Evolutionary conservation across 2,113 vertebrate species (phyloP).

Genomic region (Percina caprodes): DNA sequence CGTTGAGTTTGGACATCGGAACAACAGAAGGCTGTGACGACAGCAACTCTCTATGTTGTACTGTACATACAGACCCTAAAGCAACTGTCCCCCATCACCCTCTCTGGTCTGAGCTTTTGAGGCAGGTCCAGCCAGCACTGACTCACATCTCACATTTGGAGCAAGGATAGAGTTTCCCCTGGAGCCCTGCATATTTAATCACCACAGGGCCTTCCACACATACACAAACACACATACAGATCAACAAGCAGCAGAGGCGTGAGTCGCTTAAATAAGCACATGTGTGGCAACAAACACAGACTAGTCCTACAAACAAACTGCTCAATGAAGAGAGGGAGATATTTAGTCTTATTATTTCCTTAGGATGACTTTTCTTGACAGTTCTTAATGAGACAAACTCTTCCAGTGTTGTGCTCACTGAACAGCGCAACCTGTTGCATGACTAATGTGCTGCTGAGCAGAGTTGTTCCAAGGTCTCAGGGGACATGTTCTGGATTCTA

Average conservation of each 20-base stretch:
- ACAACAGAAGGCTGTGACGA: slow-evolving; percentile 13
- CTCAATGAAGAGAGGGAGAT: slow-evolving; percentile 31
- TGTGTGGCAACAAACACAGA: slow-evolving; percentile 47
- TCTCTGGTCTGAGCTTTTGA: slow-evolving; percentile 52
- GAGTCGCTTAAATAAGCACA: slow-evolving; percentile 49
- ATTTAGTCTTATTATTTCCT: slow-evolving; percentile 39
- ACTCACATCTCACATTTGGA: slow-evolving; percentile 81
- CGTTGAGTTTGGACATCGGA: slow-evolving; percentile 13
- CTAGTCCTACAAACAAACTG: slow-evolving; percentile 33
- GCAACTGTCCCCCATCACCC: slow-evolving; percentile 16
- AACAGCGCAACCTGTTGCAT: slow-evolving; percentile 77
- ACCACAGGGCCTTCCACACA: slow-evolving; percentile 63
- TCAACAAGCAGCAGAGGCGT: slow-evolving; percentile 68
- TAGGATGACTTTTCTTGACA: slow-evolving; percentile 47
- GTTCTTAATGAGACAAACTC: slow-evolving; percentile 60
- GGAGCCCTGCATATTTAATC: slow-evolving; percentile 83
- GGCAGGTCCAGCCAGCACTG: slow-evolving; percentile 67
- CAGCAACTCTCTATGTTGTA: slow-evolving; percentile 38
- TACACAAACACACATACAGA: slow-evolving; percentile 52
- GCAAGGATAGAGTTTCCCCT: slow-evolving; percentile 79
- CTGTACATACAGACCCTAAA: slow-evolving; percentile 43
- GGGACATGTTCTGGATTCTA: slow-evolving; percentile 81
- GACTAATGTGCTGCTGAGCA: slow-evolving; percentile 76
- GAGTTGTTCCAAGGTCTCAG: slow-evolving; percentile 74
- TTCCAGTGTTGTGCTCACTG: slow-evolving; percentile 55